These are phyloP conservation scores for Xiphorhynchus erythropygius DNA, from an alignment of 2,797 vertebrate genomes.

Conservation along the genomic window DNA sequence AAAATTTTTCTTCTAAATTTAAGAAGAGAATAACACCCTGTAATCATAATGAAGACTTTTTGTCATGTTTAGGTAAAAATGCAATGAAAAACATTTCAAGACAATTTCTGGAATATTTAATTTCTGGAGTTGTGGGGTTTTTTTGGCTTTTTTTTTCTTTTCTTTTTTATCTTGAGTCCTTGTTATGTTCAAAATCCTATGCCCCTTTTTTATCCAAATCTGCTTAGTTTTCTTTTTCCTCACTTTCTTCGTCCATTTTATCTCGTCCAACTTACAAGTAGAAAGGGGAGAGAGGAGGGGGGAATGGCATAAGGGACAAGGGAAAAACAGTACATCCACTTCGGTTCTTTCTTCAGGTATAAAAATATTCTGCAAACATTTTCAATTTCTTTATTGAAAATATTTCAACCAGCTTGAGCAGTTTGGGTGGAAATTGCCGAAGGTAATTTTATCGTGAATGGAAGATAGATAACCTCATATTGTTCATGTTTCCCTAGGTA, in stretches of 20 bases:
- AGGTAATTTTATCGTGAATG: neutral
- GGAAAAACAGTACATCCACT: neutral
- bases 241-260: neutral
- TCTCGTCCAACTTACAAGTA: neutral
- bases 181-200: neutral
- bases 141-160: fast-evolving
- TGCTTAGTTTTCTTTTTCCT: neutral
- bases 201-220: neutral
- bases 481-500: neutral
- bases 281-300: neutral
- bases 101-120: neutral
- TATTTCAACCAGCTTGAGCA: neutral
- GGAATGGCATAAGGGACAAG: neutral
- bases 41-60: neutral
- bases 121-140: too few species aligned
- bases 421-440: slow-evolving; percentile 20
- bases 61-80: neutral
- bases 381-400: neutral
- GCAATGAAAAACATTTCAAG: neutral
- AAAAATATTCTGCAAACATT: slow-evolving; percentile 8
- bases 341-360: neutral
- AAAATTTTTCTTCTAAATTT: neutral
- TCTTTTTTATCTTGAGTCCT: neutral
- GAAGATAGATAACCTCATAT: slow-evolving; percentile 5
- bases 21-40: neutral